Evolutionary conservation across 1,140 invertebrate species (phyloP).

Genomic region (Chymomyza costata): DNA sequence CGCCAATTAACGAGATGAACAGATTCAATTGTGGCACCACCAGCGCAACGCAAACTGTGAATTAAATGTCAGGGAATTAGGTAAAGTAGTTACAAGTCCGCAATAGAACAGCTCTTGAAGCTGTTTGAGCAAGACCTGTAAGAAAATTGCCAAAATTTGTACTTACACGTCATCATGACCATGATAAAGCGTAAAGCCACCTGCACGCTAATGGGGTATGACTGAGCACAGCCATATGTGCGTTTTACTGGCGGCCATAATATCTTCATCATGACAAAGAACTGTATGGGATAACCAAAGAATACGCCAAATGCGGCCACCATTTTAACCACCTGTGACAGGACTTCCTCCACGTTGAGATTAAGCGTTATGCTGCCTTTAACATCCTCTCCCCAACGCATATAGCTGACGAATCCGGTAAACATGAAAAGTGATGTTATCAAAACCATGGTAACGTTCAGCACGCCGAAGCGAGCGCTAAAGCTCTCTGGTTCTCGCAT

Average conservation of each 20-base stretch:
- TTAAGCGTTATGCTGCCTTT: conserved; percentile 81
- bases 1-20: conserved; percentile 93
- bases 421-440: conserved; percentile 84
- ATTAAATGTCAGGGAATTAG: too few species aligned
- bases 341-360: conserved; percentile 75
- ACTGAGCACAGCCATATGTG: conserved; percentile 77
- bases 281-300: conserved; percentile 89
- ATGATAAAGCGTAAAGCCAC: conserved; percentile 74
- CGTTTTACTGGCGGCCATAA: conserved; percentile 78
- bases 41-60: conserved; percentile 87
- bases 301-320: conserved; percentile 86
- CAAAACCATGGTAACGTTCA: conserved; percentile 86
- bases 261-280: conserved; percentile 87
- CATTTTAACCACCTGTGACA: conserved; percentile 79
- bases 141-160: background rate
- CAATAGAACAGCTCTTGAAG: background rate
- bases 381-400: conserved; percentile 81
- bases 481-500: conserved; percentile 88
- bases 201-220: conserved; percentile 71
- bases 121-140: too few species aligned
- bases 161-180: conserved; percentile 87
- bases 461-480: conserved; percentile 84
- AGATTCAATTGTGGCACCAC: conserved; percentile 88
- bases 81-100: background rate
- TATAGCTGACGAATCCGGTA: conserved; percentile 85